Evolutionary conservation across 2,888 invertebrate species (phyloP), one percentile per base, ranked within the genome.

Genomic region (Caenorhabditis becei): DNA sequence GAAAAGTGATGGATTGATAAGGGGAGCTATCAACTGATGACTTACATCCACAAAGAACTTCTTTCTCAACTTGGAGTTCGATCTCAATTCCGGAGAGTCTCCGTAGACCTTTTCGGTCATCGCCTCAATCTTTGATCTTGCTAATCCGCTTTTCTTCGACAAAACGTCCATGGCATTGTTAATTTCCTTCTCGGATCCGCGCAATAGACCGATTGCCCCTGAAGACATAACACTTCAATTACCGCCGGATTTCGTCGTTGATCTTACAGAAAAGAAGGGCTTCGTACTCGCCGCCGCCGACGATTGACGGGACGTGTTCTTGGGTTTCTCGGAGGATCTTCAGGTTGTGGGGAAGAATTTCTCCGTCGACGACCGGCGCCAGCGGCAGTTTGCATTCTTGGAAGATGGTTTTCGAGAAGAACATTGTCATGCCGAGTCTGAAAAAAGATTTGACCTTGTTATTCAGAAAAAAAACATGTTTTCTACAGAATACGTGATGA

Each of bases 351-450:
- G 90, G 90, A 8, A 90, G 81, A 20, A 90, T 74, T 14, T 90
- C 90, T 20, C 88, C 90, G 63, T 90, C 90, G 58, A 90, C 80
- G 35, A 90, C 88, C 7, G 90, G 90, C 0, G 88, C 83, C 11
- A 90, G 79, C 0, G 88, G 87, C 7, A 90, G 80, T 10, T 83
- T 77, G 18, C 83, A 79, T 26, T 88, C 87, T 16, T 82, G 74
- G 78, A 89, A 87, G 16, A 89, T 83, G 18, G 81, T 79, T 11
- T 80, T 71, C 35, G 79, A 82, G 26, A 87, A 87, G 56, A 87
- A 83, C 88, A 89, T 85, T 26, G 84, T 83, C 37, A 80, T 77
- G n/a, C 83, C 84, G 41, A 85, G 75, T 80, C 88, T 88, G 77
- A 69, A 83, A 77, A 5, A n/a, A n/a, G n/a, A n/a, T n/a, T n/a